phyloP scores from a whole-genome alignment of 1,140 invertebrate species.

The Paraescarpia echinospica region DNA sequence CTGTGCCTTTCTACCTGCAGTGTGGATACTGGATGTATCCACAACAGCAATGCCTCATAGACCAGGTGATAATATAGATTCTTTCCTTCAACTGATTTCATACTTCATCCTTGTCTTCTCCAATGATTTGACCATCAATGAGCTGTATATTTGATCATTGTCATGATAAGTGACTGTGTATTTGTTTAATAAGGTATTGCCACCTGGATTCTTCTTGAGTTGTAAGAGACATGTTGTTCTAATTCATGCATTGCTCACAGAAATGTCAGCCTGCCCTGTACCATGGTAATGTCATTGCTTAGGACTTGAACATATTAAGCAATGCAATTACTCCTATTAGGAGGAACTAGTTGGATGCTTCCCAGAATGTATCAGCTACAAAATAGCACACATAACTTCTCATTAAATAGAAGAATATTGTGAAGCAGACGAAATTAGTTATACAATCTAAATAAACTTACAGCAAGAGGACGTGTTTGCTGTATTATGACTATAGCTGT shows the following conservation, averaged over 20 bases:
- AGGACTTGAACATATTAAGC: background rate
- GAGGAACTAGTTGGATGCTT: background rate
- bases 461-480: background rate
- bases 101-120: background rate
- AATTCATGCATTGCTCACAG: background rate
- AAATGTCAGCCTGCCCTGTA: background rate
- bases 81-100: background rate
- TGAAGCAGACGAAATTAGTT: background rate
- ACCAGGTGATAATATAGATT: background rate
- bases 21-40: background rate
- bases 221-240: background rate
- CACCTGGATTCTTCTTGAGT: background rate
- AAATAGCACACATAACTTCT: background rate
- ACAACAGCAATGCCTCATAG: background rate
- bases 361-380: background rate
- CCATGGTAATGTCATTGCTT: background rate
- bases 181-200: background rate
- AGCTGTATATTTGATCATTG: background rate
- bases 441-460: background rate
- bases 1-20: background rate
- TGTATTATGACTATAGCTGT: background rate
- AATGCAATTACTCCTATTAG: background rate
- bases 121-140: background rate
- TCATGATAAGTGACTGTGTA: background rate
- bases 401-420: background rate